Percentiles rank a stretch among this genome's conserved stretches.
phyloP scores from a whole-genome alignment of 2,888 invertebrate species.

The Stenodema calcarata region DNA sequence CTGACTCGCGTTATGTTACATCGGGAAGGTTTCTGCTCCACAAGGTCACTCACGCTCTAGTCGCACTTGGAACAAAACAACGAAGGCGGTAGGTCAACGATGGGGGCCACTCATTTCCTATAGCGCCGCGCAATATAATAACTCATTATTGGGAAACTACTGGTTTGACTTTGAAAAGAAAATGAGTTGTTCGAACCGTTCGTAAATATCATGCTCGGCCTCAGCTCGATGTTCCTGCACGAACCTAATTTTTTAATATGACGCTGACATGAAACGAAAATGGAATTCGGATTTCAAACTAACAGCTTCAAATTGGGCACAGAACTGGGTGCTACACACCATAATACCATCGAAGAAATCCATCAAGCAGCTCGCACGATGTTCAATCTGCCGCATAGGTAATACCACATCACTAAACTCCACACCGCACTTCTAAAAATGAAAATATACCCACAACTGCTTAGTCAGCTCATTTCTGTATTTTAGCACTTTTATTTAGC shows the following conservation, averaged over 20 bases:
- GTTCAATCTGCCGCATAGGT: too few relatives aligned
- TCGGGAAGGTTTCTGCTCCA: background rate
- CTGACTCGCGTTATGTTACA: background rate
- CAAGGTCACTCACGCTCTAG: background rate
- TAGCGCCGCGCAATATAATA: background rate
- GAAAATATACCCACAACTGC: too few relatives aligned
- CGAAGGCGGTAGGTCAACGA: background rate
- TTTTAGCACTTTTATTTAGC: too few relatives aligned
- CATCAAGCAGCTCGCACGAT: too few relatives aligned
- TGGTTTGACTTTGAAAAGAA: background rate
- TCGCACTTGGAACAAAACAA: background rate
- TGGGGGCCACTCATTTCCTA: background rate
- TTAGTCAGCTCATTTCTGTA: too few relatives aligned
- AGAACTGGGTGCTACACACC: too few relatives aligned
- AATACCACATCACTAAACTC: too few relatives aligned
- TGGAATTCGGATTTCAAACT: background rate
- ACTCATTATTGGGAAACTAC: background rate
- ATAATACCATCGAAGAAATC: too few relatives aligned
- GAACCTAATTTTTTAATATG: background rate
- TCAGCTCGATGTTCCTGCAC: background rate
- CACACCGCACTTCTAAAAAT: too few relatives aligned
- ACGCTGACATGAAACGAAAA: background rate
- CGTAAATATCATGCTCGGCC: background rate
- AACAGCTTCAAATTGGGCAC: too few relatives aligned
- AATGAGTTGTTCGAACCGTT: background rate